These are phyloP conservation scores for Dicrostonyx torquatus DNA, from an alignment of 2,797 vertebrate genomes.

Conservation along the genomic window DNA sequence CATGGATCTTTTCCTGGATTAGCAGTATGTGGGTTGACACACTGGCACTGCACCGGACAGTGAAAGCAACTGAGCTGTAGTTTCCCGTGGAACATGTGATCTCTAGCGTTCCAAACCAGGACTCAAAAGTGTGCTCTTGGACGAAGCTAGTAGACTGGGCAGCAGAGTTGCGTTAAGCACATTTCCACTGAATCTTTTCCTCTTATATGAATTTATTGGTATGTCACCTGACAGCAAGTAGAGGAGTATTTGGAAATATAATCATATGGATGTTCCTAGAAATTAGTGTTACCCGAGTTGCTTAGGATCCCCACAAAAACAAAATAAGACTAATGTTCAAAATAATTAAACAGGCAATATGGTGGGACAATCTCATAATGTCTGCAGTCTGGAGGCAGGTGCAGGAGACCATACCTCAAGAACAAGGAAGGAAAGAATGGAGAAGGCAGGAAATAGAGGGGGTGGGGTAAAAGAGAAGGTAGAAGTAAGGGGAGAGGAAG, in stretches of 20 bases:
- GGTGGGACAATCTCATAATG: background rate
- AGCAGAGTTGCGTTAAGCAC: background rate
- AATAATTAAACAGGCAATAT: background rate
- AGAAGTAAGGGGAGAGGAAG: background rate
- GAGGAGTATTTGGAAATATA: background rate
- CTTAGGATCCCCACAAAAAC: background rate
- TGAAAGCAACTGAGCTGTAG: background rate
- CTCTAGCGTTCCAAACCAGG: too few relatives aligned
- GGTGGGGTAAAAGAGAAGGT: background rate
- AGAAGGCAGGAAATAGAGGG: background rate
- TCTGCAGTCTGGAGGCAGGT: background rate
- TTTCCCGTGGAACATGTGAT: background rate
- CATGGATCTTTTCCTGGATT: background rate
- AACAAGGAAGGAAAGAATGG: background rate
- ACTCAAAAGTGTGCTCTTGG: background rate
- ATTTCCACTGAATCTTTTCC: background rate
- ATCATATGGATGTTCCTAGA: background rate
- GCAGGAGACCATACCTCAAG: too few relatives aligned
- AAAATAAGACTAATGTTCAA: background rate
- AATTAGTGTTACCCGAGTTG: background rate
- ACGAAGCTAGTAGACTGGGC: background rate
- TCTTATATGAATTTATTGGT: background rate
- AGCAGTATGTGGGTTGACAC: background rate
- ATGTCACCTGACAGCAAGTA: rapidly evolving
- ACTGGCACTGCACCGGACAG: background rate